Evolutionary conservation across 2,888 invertebrate species (phyloP).

Genomic region (Pristionchus japonicus): DNA sequence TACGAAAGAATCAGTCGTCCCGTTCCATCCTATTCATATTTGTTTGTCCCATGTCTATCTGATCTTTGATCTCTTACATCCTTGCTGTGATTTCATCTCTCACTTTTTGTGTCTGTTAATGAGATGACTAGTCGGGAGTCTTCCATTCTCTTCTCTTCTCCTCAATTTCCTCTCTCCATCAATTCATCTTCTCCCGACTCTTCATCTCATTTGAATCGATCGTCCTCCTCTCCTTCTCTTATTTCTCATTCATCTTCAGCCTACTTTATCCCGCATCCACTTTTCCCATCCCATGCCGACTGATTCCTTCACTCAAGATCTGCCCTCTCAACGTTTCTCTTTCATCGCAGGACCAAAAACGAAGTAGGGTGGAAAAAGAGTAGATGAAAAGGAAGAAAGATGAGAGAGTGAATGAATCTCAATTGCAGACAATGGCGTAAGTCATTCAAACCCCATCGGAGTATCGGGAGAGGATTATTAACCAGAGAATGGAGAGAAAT

Average conservation of each 20-base stretch:
- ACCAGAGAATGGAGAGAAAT: conserved; percentile 32
- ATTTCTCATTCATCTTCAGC: conserved; percentile 38
- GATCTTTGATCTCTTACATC: conserved; percentile 7
- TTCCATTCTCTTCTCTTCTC: not conserved
- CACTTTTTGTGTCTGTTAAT: not conserved
- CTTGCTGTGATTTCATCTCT: conserved; percentile 7
- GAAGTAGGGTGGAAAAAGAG: not conserved
- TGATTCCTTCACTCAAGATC: conserved; percentile 26
- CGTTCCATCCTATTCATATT: not conserved
- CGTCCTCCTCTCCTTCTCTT: not conserved
- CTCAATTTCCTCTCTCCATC: not conserved
- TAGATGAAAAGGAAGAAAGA: not conserved
- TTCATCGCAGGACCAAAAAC: not conserved
- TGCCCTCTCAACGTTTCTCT: conserved; percentile 26
- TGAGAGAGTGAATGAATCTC: not conserved
- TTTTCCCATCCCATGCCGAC: conserved; percentile 28
- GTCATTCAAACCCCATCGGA: not conserved
- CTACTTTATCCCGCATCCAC: conserved; percentile 4
- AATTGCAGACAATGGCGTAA: conserved; percentile 45
- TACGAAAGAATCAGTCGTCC: not conserved
- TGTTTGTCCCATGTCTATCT: not conserved
- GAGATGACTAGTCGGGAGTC: not conserved
- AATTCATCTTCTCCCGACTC: not conserved
- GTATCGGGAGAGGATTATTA: not conserved
- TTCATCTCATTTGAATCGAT: not conserved